A percentile compares a stretch with the other conserved stretches of the same genome.
Evolutionary conservation across 2,113 vertebrate species (phyloP).

Genomic region (Antechinus stuartii): DNA sequence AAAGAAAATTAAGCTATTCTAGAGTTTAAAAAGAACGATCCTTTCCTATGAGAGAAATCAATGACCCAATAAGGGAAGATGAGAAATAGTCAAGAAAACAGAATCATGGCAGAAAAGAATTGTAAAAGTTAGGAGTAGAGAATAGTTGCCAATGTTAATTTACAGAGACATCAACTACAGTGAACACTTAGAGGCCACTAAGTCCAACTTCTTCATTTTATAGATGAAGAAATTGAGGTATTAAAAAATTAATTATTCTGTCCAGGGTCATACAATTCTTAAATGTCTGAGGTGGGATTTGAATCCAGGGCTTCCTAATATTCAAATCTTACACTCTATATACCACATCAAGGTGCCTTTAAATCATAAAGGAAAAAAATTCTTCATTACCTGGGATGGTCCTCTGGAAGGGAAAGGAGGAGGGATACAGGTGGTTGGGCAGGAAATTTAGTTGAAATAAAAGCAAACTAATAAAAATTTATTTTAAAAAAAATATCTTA

Average conservation of each 20-base stretch:
- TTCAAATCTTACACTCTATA: not conserved
- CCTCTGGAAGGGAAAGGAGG: not conserved
- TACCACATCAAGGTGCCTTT: not conserved
- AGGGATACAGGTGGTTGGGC: not conserved
- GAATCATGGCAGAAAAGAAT: not conserved
- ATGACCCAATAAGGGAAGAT: not conserved
- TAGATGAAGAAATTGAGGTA: not conserved
- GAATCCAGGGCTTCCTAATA: not conserved
- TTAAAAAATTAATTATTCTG: not conserved
- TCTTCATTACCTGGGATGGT: not conserved
- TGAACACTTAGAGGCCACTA: not conserved
- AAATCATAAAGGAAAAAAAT: not conserved
- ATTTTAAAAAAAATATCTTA: not conserved
- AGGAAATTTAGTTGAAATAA: not conserved
- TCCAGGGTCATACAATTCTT: not conserved
- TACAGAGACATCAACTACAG: not conserved
- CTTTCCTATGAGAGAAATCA: not conserved
- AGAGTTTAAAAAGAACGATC: not conserved
- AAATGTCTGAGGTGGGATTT: not conserved
- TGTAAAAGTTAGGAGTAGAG: not conserved
- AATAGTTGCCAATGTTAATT: not conserved
- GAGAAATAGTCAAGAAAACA: not conserved
- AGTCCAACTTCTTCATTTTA: not conserved
- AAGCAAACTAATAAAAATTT: not conserved
- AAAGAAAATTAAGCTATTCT: not conserved